These are phyloP conservation scores for Verasper variegatus DNA, from an alignment of 2,113 vertebrate genomes.

Conservation along the genomic window DNA sequence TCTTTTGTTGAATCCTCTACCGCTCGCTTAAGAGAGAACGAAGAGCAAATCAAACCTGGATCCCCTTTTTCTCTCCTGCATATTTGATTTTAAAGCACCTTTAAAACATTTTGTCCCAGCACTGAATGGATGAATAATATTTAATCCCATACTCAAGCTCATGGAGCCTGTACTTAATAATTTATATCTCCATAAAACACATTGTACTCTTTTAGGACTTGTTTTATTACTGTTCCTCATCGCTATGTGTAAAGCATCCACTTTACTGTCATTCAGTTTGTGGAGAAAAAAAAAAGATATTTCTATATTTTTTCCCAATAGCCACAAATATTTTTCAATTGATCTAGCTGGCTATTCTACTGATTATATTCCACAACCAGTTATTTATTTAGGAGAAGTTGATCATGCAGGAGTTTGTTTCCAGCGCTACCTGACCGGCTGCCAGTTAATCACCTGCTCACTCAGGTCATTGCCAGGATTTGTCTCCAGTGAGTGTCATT, in stretches of 20 bases:
- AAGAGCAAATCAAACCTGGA: conserved; percentile 15
- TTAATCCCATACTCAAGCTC: conserved; percentile 1
- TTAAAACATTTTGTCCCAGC: conserved; percentile 13
- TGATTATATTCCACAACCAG: no score
- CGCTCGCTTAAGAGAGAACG: conserved; percentile 10
- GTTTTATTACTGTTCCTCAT: background rate
- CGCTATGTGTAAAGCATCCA: background rate
- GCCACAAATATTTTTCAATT: background rate
- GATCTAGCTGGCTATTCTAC: background rate
- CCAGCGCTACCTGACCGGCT: no score
- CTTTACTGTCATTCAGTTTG: background rate
- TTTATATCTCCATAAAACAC: conserved; percentile 1
- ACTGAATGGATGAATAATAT: background rate
- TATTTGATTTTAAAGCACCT: conserved; percentile 17
- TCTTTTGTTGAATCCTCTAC: conserved; percentile 23
- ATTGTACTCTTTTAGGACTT: background rate
- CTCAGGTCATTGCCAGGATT: no score
- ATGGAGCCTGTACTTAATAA: background rate
- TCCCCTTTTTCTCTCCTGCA: background rate
- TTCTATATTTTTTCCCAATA: background rate
- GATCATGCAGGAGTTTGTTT: no score
- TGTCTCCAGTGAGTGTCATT: no score
- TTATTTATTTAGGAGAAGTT: no score
- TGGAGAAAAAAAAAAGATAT: background rate
- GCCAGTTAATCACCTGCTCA: no score